phyloP scores from a whole-genome alignment of 2,113 vertebrate species.

The Emydocephalus ijimae region DNA sequence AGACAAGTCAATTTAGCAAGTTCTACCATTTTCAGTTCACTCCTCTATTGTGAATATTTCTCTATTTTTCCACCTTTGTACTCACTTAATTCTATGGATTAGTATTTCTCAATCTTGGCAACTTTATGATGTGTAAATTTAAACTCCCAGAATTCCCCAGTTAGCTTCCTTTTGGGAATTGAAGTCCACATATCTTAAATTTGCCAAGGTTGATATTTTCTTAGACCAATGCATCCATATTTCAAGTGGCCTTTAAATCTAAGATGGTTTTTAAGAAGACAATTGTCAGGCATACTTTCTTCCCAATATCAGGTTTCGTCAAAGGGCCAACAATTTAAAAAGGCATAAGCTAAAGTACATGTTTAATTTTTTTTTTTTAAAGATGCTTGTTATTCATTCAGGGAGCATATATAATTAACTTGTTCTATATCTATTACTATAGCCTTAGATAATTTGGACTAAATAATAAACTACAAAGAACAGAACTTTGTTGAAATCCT shows the following conservation, averaged over 20 bases:
- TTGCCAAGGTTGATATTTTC: not conserved
- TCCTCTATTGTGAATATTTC: not conserved
- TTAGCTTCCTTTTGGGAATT: not conserved
- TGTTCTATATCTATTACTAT: not conserved
- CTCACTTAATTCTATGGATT: not conserved
- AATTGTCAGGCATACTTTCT: not conserved
- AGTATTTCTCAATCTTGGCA: not conserved
- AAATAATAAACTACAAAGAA: not conserved
- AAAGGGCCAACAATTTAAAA: not conserved
- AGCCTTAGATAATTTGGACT: not conserved
- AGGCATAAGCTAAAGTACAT: not conserved
- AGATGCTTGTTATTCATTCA: not conserved
- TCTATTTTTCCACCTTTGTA: not conserved
- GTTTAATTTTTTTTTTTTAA: not conserved
- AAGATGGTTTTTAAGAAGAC: not conserved
- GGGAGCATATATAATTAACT: not conserved
- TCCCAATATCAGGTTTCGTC: not conserved
- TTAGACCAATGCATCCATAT: not conserved
- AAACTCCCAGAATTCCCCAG: not conserved
- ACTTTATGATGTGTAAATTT: not conserved
- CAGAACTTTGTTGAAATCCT: conserved; percentile 2
- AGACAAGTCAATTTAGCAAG: not conserved
- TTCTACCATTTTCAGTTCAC: not conserved
- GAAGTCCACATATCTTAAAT: not conserved
- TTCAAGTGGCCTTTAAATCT: not conserved